Base-by-base conservation (phyloP, 2,113 vertebrate species). In the Brachypodius melanocephalos region DNA sequence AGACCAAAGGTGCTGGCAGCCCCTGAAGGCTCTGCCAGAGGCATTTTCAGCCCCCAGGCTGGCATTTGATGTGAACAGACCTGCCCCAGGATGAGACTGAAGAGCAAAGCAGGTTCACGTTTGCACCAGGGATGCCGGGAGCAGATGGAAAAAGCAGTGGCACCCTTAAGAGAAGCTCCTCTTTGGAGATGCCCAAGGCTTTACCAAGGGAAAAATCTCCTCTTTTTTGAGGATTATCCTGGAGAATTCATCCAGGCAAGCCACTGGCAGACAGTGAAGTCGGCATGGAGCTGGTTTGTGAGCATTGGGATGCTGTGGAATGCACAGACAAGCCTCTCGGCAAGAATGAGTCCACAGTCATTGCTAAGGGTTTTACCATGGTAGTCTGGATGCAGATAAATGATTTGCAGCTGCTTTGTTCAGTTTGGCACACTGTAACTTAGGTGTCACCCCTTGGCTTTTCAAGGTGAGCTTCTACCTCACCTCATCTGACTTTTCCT, bases 111-210 rank as follows among this genome's bases (percentile, higher is more conserved):
- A 73, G 16, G 36, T 5, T 57, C 4, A 7, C 7, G 3, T 26
- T 17, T 42, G 31, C 1, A 5, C 26, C 1, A 1, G 19, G 4
- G 19, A 6, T 76, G 8, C 8, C 32, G 16, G 45, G 2, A 5
- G 31, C 16, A 74, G 51, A 22, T 28, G 24, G 20, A 26, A 89
- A 72, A 89, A 36, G 19, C 22, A 31, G n/a, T 5, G 29, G 15
- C 49, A 61, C 17, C 5, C 29, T 12, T 29, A 21, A 66, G 61
- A 59, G 45, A 61, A 65, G 16, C 8, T 65, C 13, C 3, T 54
- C 6, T 65, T 63, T 3, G 11, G 34, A n/a, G 7, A 3, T 55
- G 5, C 12, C 16, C 17, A 12, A 52, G 22, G 46, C 17, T 87
- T 89, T 61, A 38, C 45, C 13, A 22, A 43, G 42, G 51, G 40